Conservation (phyloP, 2,888 invertebrate species). For the Patella caerulea region DNA sequence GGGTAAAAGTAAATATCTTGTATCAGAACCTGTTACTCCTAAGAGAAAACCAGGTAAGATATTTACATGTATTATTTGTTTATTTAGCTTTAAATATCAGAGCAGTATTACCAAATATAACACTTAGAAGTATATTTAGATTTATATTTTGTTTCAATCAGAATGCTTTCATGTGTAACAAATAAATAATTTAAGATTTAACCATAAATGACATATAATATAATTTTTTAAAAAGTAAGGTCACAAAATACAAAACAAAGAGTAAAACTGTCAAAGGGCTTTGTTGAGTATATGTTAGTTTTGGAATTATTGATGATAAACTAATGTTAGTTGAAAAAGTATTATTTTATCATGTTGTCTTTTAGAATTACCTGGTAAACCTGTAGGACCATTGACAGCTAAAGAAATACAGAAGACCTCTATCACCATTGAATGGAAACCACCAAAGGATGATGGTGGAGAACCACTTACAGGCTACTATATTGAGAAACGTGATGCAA, state of each 20-base stretch:
- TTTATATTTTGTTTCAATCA: too few relatives aligned
- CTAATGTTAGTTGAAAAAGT: background rate
- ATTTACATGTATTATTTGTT: background rate
- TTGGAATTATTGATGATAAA: background rate
- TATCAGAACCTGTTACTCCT: slow-evolving; percentile 51
- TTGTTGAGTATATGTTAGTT: too few relatives aligned
- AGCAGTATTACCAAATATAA: too few relatives aligned
- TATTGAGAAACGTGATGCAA: slow-evolving; percentile 77
- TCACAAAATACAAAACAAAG: too few relatives aligned
- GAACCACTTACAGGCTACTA: slow-evolving; percentile 58
- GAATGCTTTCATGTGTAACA: too few relatives aligned
- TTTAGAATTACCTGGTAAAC: slow-evolving; percentile 53
- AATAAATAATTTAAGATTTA: too few relatives aligned
- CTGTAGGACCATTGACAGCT: slow-evolving; percentile 44
- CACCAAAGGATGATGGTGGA: slow-evolving; percentile 64
- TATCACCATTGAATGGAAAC: slow-evolving; percentile 61
- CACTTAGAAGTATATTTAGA: too few relatives aligned
- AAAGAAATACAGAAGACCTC: slow-evolving; percentile 46
- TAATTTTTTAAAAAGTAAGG: too few relatives aligned
- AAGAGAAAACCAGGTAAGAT: slow-evolving; percentile 78
- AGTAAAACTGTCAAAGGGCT: too few relatives aligned
- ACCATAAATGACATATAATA: background rate
- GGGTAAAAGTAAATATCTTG: slow-evolving; percentile 52
- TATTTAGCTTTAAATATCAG: too few relatives aligned
- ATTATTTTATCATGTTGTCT: background rate